Evolutionary conservation across 2,113 vertebrate genomes (phyloP).

Genomic region (Pterocles orientalis): DNA sequence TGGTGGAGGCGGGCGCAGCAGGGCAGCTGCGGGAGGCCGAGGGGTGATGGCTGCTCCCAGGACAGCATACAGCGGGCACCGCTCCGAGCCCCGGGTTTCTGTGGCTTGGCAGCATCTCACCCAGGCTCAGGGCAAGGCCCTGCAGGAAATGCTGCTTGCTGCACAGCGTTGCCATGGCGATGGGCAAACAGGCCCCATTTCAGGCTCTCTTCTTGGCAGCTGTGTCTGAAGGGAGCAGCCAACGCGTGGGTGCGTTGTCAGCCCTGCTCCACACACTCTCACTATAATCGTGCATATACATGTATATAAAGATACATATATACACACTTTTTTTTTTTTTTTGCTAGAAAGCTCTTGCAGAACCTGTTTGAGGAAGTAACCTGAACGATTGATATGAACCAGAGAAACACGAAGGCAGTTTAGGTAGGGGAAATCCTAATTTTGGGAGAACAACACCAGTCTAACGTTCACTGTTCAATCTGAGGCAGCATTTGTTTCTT

Average conservation of each 20-base stretch:
- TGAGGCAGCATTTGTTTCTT: background rate
- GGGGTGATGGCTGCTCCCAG: background rate
- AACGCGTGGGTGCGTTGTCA: constrained; percentile 10
- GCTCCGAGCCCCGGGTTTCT: fast-evolving
- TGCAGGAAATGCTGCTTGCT: constrained; percentile 33
- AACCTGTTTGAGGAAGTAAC: background rate
- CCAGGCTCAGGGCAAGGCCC: background rate
- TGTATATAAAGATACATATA: background rate
- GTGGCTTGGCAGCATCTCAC: background rate
- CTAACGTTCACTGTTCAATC: background rate
- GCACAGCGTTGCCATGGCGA: constrained; percentile 16
- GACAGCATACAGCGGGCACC: fast-evolving
- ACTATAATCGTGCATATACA: background rate
- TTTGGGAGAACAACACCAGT: background rate
- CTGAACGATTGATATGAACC: background rate
- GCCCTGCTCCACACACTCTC: background rate
- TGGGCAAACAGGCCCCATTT: background rate
- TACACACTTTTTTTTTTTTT: background rate
- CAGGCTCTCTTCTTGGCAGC: constrained; percentile 16
- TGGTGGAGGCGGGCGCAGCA: background rate
- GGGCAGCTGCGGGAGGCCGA: background rate
- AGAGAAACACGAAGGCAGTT: background rate
- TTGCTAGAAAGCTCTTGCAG: background rate
- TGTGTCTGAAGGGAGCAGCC: constrained; percentile 24
- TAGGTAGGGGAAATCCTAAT: background rate